Evolutionary conservation across 2,888 invertebrate genomes (phyloP), one percentile per base, ranked within the genome.

Genomic region (Caenorhabditis panamensis): DNA sequence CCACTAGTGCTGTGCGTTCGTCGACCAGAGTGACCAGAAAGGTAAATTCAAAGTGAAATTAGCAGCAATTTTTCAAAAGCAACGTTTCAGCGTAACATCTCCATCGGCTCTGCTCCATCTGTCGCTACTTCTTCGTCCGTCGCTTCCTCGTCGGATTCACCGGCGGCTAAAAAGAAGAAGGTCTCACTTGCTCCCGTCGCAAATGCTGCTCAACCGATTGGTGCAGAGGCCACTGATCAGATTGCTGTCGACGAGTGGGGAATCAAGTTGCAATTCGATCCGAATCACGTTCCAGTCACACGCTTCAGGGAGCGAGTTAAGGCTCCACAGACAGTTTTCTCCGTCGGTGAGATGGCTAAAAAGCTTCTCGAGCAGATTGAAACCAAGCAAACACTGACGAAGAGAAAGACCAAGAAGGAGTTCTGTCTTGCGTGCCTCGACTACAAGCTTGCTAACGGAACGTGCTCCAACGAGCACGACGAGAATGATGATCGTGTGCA

Each of bases 401-500:
- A 58, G 18, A 26, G 36, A 11, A 37, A 37, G 26, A 5, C 8
- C 1, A 37, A 58, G 37, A 26, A 53, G 13, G 53, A 53, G 53
- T 58, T 11, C 37, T 58, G 58, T n/a, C 2, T 58, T 22, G 37
- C 58, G 2, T 58, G 58, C 37, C 58, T 58, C 20, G 58, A 58
- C 18, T 58, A 22, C 37, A 58, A 58, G 22, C 37, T 36, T 1
- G 37, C 20, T 16, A 20, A 11, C 20, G 58, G 37, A 18, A 28
- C 16, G 2, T 58, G 58, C 37, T 37, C 58, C 9, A 11, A 31
- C 11, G 58, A 20, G 9, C 58, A 58, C 22, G 37, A 58, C 37
- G 20, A 58, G 2, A 58, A 58, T 11, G 58, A 36, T n/a, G 58
- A 58, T 13, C 36, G 58, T 9, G 20, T 58, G 1, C 58, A 58